Conservation (phyloP, 2,113 vertebrate genomes). For the Oreotrochilus melanogaster region DNA sequence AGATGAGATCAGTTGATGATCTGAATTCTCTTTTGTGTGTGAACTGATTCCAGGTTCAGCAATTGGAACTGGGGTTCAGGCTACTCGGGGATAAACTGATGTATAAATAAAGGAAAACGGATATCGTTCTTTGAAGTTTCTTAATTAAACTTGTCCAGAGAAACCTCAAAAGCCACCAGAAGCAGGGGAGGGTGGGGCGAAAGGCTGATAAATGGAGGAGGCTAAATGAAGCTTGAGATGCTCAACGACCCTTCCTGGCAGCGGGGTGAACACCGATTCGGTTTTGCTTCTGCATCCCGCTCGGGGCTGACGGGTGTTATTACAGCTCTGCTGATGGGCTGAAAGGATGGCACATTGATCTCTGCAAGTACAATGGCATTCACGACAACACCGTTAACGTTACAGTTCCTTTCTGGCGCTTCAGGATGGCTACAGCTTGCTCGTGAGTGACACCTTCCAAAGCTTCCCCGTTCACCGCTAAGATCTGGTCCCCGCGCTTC, state of each 20-base stretch:
- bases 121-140: neutral
- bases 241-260: neutral
- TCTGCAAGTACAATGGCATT: neutral
- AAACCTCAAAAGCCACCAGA: slow-evolving; percentile 26
- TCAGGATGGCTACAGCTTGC: slow-evolving; percentile 91
- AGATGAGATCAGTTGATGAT: slow-evolving; percentile 36
- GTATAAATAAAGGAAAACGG: neutral
- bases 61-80: neutral
- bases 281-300: neutral
- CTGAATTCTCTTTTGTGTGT: neutral
- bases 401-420: slow-evolving; percentile 88
- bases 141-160: slow-evolving; percentile 3
- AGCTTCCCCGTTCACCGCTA: slow-evolving; percentile 89
- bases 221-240: neutral
- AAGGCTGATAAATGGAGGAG: neutral
- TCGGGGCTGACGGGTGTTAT: neutral
- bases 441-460: slow-evolving; percentile 91
- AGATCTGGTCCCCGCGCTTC: slow-evolving; percentile 92
- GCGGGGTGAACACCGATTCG: neutral
- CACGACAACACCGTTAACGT: slow-evolving; percentile 86
- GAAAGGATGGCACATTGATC: neutral
- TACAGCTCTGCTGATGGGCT: slow-evolving; percentile 1
- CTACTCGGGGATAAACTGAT: neutral
- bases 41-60: neutral
- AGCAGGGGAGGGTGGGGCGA: neutral